phyloP scores from a whole-genome alignment of 2,888 invertebrate species.

The Protonemura montana region DNA sequence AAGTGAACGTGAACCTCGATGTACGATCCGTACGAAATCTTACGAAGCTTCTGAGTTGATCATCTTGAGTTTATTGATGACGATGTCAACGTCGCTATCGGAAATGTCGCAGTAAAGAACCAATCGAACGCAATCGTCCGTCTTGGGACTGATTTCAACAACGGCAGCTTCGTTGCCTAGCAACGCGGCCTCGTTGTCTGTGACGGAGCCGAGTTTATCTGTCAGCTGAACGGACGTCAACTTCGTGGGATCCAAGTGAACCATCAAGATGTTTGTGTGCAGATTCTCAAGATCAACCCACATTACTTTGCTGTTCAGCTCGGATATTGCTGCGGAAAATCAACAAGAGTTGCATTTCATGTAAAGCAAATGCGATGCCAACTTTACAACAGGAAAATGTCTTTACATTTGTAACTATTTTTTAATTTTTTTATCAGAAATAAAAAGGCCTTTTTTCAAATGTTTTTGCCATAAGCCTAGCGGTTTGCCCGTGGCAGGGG shows the following conservation, averaged over 20 bases:
- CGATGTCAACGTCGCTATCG: conserved; percentile 70
- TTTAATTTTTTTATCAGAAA: too few species aligned
- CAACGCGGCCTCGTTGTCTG: conserved; percentile 63
- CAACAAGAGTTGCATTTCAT: too few species aligned
- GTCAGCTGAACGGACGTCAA: conserved; percentile 66
- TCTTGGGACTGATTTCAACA: conserved; percentile 69
- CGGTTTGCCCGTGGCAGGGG: too few species aligned
- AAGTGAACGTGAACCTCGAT: too few species aligned
- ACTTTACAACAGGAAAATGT: too few species aligned
- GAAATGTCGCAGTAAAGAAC: conserved; percentile 76
- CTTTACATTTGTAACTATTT: too few species aligned
- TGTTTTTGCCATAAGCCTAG: too few species aligned
- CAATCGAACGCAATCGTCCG: conserved; percentile 69
- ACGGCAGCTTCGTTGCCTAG: conserved; percentile 59
- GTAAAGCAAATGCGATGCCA: too few species aligned
- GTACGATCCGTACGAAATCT: too few species aligned
- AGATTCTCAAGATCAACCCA: conserved; percentile 68
- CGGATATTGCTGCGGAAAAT: conserved; percentile 64
- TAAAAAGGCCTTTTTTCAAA: too few species aligned
- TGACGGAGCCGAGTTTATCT: conserved; percentile 60
- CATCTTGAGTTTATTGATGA: conserved; percentile 74
- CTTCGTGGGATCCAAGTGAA: conserved; percentile 64
- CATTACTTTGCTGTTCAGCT: conserved; percentile 68
- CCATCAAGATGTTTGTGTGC: conserved; percentile 79
- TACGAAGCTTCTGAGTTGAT: conserved; percentile 66